Evolutionary conservation across 2,888 invertebrate genomes (phyloP).

Genomic region (Teleiodes luculella): DNA sequence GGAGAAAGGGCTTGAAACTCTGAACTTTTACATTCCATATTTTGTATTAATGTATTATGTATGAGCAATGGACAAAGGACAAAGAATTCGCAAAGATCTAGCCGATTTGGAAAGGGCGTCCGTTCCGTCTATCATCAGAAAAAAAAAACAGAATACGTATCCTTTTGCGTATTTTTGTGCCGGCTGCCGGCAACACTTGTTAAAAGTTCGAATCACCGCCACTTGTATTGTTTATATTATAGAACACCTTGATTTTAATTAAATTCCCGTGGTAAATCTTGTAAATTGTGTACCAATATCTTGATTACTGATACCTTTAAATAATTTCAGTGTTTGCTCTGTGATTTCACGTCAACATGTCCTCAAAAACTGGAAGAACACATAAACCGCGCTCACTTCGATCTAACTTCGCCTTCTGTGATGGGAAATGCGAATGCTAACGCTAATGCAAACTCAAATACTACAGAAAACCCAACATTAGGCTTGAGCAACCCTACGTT

Average conservation of each 20-base stretch:
- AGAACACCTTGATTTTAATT: constrained; percentile 12
- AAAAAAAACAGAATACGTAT: too few relatives aligned
- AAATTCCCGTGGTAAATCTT: background rate
- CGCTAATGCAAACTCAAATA: constrained; percentile 36
- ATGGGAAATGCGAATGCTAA: constrained; percentile 60
- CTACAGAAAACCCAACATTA: constrained; percentile 46
- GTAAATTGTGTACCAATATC: background rate
- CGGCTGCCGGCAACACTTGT: too few relatives aligned
- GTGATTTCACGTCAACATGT: constrained; percentile 86
- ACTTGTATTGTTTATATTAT: constrained; percentile 16
- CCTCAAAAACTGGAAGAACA: constrained; percentile 88
- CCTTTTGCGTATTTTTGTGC: too few relatives aligned
- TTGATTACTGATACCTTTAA: background rate
- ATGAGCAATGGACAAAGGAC: too few relatives aligned
- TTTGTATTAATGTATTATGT: too few relatives aligned
- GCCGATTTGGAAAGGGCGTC: too few relatives aligned
- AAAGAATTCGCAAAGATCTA: too few relatives aligned
- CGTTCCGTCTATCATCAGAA: too few relatives aligned
- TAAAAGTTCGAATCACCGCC: constrained; percentile 22
- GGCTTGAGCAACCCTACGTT: constrained; percentile 46
- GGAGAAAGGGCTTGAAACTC: too few relatives aligned
- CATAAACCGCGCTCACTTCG: constrained; percentile 90
- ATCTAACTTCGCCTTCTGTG: constrained; percentile 86
- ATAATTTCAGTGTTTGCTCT: constrained; percentile 83
- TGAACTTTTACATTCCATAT: too few relatives aligned